Evolutionary conservation across 2,113 vertebrate genomes (phyloP).

Genomic region (Leptobrachium leishanense): DNA sequence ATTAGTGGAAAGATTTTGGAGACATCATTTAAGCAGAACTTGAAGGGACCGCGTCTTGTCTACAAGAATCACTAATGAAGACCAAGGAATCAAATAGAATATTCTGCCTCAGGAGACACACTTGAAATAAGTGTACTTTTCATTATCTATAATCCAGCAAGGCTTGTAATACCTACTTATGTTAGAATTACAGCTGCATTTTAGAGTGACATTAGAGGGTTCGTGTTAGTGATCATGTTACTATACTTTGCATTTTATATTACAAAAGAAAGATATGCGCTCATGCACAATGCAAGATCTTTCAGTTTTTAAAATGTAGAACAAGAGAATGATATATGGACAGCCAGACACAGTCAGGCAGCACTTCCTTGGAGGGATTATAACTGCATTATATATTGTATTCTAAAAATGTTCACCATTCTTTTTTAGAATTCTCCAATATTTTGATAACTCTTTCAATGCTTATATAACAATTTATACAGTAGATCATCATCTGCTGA

Average conservation of each 20-base stretch:
- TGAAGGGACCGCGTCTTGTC: conserved; percentile 47
- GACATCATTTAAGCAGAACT: conserved; percentile 46
- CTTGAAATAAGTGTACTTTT: conserved; percentile 43
- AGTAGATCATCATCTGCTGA: too few species aligned
- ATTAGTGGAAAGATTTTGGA: conserved; percentile 46
- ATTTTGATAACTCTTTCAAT: too few species aligned
- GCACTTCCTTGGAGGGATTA: conserved; percentile 21
- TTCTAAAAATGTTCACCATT: conserved; percentile 29
- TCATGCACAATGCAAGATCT: conserved; percentile 38
- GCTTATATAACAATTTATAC: too few species aligned
- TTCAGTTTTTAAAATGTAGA: conserved; percentile 35
- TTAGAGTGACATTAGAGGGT: conserved; percentile 39
- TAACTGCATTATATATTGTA: conserved; percentile 31
- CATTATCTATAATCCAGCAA: conserved; percentile 40
- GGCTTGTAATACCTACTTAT: conserved; percentile 45
- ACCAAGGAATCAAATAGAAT: conserved; percentile 39
- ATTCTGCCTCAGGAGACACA: conserved; percentile 42
- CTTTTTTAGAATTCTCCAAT: not conserved
- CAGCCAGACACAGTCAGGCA: conserved; percentile 28
- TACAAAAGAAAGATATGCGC: conserved; percentile 34
- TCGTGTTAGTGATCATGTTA: conserved; percentile 37
- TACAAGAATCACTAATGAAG: conserved; percentile 47
- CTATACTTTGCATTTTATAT: conserved; percentile 19
- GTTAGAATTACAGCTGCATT: conserved; percentile 45
- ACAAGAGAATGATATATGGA: conserved; percentile 29